Evolutionary conservation across 2,113 vertebrate species (phyloP).

Genomic region (Xiphophorus couchianus): DNA sequence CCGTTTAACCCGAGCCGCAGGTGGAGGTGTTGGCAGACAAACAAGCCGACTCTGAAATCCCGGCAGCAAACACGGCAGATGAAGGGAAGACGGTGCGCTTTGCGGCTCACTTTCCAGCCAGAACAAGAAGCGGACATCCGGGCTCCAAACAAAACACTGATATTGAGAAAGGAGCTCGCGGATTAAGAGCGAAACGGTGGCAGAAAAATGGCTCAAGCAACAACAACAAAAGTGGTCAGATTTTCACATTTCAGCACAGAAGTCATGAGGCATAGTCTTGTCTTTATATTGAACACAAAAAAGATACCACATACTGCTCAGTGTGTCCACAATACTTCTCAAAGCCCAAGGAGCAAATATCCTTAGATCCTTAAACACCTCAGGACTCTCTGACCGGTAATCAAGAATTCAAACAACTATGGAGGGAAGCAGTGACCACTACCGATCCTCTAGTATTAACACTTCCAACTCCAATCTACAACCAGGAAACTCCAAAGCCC

Average conservation of each 20-base stretch:
- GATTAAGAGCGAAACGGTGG: not conserved
- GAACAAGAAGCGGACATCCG: slow-evolving; percentile 26
- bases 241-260: no score
- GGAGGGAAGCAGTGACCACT: no score
- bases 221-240: not conserved
- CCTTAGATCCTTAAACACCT: slow-evolving; percentile 5
- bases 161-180: not conserved
- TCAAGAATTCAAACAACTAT: no score
- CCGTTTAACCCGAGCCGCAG: not conserved
- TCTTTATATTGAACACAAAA: not conserved
- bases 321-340: no score
- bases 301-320: no score
- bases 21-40: slow-evolving; percentile 59
- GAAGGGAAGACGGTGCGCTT: slow-evolving; percentile 23
- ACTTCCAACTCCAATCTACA: no score
- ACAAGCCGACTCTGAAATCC: slow-evolving; percentile 54
- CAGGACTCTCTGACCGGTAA: not conserved
- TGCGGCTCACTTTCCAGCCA: slow-evolving; percentile 7
- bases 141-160: slow-evolving; percentile 29
- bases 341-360: no score
- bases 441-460: no score
- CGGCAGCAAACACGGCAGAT: slow-evolving; percentile 28
- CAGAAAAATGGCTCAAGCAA: not conserved
- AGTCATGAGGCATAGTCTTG: no score
- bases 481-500: no score